A percentile compares a stretch with the other conserved stretches of the same genome.
Evolutionary conservation across 2,888 invertebrate genomes (phyloP).

Genomic region (Pandemis heparana): DNA sequence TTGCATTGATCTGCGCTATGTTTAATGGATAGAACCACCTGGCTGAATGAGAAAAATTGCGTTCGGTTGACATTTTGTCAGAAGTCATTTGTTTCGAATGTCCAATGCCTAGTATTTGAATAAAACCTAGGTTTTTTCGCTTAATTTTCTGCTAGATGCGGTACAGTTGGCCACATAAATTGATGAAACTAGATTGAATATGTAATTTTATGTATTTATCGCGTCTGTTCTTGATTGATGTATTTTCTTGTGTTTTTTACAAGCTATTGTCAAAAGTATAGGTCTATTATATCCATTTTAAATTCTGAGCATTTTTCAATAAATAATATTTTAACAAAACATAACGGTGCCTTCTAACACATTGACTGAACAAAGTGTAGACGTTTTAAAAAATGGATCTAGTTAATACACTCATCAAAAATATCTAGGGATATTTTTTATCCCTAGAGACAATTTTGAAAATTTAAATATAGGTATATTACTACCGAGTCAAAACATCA

Average conservation of each 20-base stretch:
- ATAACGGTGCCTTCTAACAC: background rate
- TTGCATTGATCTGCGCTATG: constrained; percentile 66
- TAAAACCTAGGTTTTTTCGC: constrained; percentile 63
- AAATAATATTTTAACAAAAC: background rate
- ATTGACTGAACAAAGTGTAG: background rate
- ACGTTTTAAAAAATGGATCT: background rate
- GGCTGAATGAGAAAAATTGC: constrained; percentile 79
- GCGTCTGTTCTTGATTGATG: constrained; percentile 1
- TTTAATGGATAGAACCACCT: constrained; percentile 81
- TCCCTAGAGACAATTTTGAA: no score
- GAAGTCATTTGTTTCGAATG: constrained; percentile 71
- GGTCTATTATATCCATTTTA: background rate
- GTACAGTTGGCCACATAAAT: constrained; percentile 32
- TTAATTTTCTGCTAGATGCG: constrained; percentile 35
- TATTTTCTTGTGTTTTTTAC: background rate
- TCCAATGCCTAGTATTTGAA: constrained; percentile 66
- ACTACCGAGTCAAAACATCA: no score
- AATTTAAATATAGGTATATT: background rate
- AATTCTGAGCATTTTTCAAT: background rate
- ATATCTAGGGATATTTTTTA: no score
- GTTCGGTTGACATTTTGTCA: constrained; percentile 76
- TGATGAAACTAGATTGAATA: constrained; percentile 11
- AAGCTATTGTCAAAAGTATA: background rate
- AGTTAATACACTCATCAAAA: no score
- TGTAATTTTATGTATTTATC: constrained; percentile 11